Evolutionary conservation across 2,113 vertebrate species (phyloP).

Genomic region (Neogobius melanostomus): DNA sequence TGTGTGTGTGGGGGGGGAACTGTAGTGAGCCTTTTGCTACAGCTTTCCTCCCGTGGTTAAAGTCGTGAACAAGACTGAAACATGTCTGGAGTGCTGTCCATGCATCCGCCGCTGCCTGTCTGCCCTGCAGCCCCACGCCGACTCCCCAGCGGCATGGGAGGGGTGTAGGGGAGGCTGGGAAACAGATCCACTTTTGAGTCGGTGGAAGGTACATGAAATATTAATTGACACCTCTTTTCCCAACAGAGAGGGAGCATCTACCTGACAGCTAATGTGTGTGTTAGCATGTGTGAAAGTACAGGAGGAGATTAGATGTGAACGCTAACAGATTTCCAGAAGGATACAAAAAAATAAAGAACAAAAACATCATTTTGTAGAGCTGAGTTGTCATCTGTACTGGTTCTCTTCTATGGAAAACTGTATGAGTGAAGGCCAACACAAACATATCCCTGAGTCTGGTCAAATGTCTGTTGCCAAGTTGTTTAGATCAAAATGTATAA

Average conservation of each 20-base stretch:
- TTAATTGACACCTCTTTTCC: conserved; percentile 53
- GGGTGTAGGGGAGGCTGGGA: conserved; percentile 44
- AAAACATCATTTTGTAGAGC: too few species aligned
- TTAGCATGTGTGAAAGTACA: conserved; percentile 11
- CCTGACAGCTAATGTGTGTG: conserved; percentile 18
- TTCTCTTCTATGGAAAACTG: too few species aligned
- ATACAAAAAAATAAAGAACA: background rate
- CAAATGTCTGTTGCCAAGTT: too few species aligned
- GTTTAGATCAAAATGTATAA: too few species aligned
- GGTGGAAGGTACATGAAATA: conserved; percentile 59
- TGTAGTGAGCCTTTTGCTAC: background rate
- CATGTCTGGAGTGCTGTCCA: conserved; percentile 41
- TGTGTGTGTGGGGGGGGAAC: background rate
- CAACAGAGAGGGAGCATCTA: conserved; percentile 59
- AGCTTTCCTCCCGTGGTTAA: background rate
- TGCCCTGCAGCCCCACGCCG: conserved; percentile 36
- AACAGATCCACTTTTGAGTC: conserved; percentile 44
- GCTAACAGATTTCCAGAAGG: conserved; percentile 11
- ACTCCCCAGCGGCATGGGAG: conserved; percentile 23
- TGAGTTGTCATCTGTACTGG: too few species aligned
- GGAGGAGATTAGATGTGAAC: conserved; percentile 31
- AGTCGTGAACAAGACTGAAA: conserved; percentile 10
- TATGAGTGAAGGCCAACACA: too few species aligned
- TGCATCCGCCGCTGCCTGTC: conserved; percentile 32
- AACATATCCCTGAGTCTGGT: too few species aligned